A percentile compares a stretch with the other conserved stretches of the same genome.
phyloP scores from a whole-genome alignment of 53 echinoderm and acorn worm species.

The Stichopus horrens region DNA sequence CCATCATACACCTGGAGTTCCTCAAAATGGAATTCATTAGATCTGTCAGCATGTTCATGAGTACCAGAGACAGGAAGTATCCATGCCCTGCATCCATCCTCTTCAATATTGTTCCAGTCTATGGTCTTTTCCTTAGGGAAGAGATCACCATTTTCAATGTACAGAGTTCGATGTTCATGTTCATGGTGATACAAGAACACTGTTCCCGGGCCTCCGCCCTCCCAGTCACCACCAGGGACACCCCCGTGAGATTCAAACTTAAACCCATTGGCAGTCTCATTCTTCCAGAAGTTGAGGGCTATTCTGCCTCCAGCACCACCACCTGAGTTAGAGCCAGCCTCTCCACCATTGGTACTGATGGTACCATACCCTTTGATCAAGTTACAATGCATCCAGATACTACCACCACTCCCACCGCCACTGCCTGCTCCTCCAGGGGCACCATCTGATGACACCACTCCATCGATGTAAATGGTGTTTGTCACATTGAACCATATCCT shows the following conservation, averaged over 20 bases:
- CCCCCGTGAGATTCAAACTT: constrained; percentile 91
- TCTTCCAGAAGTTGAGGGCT: constrained; percentile 72
- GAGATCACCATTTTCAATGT: constrained; percentile 72
- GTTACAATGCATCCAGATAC: constrained; percentile 94
- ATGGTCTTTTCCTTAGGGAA: constrained; percentile 70
- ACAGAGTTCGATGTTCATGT: constrained; percentile 83
- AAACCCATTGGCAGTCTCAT: constrained; percentile 73
- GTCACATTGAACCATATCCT: constrained; percentile 95
- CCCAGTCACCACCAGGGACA: constrained; percentile 57
- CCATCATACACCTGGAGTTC: constrained; percentile 86
- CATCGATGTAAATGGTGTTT: constrained; percentile 81
- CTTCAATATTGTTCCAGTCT: constrained; percentile 78
- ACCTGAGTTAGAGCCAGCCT: constrained; percentile 61
- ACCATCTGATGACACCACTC: constrained; percentile 82
- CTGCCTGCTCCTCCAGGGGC: constrained; percentile 40
- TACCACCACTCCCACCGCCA: constrained; percentile 85
- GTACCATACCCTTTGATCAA: constrained; percentile 84
- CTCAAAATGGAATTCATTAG: constrained; percentile 83
- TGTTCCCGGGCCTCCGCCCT: constrained; percentile 91
- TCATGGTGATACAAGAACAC: constrained; percentile 78
- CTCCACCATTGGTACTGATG: constrained; percentile 80
- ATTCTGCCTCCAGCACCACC: constrained; percentile 85
- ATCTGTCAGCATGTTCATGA: constrained; percentile 75
- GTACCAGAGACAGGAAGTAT: constrained; percentile 73
- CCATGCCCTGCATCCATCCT: constrained; percentile 94